Evolutionary conservation across 2,888 invertebrate species (phyloP).

Genomic region (Synanthedon vespiformis): DNA sequence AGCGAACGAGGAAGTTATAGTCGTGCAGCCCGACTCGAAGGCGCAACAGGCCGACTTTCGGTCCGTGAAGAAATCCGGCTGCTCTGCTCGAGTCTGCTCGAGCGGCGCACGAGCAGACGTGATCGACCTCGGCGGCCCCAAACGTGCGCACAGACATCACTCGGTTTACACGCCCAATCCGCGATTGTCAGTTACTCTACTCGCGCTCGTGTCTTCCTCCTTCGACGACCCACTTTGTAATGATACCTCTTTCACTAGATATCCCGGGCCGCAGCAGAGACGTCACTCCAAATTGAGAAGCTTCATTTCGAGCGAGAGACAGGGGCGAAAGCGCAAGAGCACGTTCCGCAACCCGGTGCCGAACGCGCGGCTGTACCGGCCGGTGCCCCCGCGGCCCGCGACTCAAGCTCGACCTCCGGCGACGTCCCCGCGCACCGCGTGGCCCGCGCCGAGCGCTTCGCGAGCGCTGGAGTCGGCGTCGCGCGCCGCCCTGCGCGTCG

Average conservation of each 20-base stretch:
- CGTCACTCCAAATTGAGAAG: constrained; percentile 8
- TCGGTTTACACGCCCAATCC: constrained; percentile 34
- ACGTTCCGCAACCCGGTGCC: constrained; percentile 29
- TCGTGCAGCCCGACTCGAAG: not conserved
- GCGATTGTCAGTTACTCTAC: constrained; percentile 30
- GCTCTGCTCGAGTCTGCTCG: not conserved
- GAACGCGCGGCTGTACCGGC: constrained; percentile 47
- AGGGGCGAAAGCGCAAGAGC: constrained; percentile 12
- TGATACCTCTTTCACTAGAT: constrained; percentile 15
- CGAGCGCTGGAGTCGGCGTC: constrained; percentile 20
- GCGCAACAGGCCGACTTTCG: not conserved
- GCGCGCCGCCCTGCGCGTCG: constrained; percentile 17
- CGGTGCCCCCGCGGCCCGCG: constrained; percentile 22
- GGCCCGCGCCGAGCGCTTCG: constrained; percentile 21
- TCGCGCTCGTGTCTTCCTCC: not conserved
- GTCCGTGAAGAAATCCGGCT: not conserved
- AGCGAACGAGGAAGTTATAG: not conserved
- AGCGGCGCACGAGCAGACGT: constrained; percentile 11
- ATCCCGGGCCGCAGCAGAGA: constrained; percentile 21
- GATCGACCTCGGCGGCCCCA: constrained; percentile 21
- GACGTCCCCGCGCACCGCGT: constrained; percentile 16
- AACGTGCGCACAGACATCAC: constrained; percentile 4
- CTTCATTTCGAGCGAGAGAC: not conserved
- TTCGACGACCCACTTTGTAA: not conserved
- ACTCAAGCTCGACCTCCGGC: constrained; percentile 16